Conservation (phyloP, 2,113 vertebrate genomes). For the Nibea coibor region DNA sequence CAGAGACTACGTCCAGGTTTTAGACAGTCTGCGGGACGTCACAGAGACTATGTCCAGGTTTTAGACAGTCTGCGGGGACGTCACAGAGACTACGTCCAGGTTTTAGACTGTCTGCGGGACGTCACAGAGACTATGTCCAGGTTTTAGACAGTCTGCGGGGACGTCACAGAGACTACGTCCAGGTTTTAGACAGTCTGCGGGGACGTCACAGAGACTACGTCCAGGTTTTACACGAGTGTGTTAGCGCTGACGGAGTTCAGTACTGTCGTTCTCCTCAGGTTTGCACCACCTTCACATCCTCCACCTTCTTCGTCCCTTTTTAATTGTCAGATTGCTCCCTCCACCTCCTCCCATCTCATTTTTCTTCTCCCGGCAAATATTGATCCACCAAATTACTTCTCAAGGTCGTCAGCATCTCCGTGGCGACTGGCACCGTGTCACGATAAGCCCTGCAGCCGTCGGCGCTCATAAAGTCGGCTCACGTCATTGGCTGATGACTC, state of each 20-base stretch:
- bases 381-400: slow-evolving; percentile 78
- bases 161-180: no score
- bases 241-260: neutral
- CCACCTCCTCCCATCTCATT: neutral
- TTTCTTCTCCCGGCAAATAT: slow-evolving; percentile 68
- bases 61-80: no score
- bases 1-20: no score
- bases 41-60: no score
- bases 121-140: no score
- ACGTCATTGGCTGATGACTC: neutral
- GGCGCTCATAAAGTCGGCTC: neutral
- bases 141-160: no score
- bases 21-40: no score
- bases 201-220: no score
- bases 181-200: no score
- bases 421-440: neutral
- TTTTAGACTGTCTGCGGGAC: no score
- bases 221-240: no score
- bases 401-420: slow-evolving; percentile 60
- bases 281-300: neutral
- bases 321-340: neutral
- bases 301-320: neutral
- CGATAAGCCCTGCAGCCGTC: neutral
- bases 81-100: no score
- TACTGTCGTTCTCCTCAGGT: neutral